These are phyloP conservation scores for Empidonax traillii DNA, from an alignment of 2,113 vertebrate species.

Conservation along the genomic window DNA sequence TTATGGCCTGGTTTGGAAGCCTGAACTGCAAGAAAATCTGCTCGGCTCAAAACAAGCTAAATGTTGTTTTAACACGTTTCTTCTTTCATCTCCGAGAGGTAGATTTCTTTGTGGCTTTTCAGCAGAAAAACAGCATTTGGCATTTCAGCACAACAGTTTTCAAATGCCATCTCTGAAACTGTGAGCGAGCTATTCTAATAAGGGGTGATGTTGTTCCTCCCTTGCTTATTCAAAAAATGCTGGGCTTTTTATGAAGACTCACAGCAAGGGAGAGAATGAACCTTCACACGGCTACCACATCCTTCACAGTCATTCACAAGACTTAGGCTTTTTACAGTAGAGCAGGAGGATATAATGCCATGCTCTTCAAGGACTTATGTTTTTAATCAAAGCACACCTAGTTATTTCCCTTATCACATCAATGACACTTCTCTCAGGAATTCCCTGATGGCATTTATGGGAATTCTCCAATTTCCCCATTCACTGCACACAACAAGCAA, in stretches of 20 bases:
- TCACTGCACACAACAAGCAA: neutral
- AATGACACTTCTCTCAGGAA: neutral
- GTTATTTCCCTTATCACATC: neutral
- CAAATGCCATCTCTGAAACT: conserved; percentile 9
- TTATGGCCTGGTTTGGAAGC: conserved; percentile 49
- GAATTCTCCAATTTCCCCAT: neutral
- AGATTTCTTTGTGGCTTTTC: conserved; percentile 25
- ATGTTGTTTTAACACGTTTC: conserved; percentile 33
- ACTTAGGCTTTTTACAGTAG: neutral
- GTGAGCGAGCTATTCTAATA: neutral
- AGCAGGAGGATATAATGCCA: neutral
- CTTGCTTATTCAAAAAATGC: neutral
- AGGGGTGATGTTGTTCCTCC: neutral
- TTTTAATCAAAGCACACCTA: neutral
- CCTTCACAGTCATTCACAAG: neutral
- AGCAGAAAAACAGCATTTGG: conserved; percentile 44
- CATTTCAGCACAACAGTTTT: conserved; percentile 27
- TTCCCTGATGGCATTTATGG: neutral
- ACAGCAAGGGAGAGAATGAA: neutral
- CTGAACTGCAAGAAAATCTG: conserved; percentile 38
- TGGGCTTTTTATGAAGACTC: neutral
- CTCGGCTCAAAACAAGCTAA: conserved; percentile 43
- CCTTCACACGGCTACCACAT: neutral
- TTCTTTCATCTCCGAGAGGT: conserved; percentile 45
- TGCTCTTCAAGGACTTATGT: neutral